These are phyloP conservation scores for Aplochiton taeniatus DNA, from an alignment of 2,797 vertebrate species.

Conservation along the genomic window DNA sequence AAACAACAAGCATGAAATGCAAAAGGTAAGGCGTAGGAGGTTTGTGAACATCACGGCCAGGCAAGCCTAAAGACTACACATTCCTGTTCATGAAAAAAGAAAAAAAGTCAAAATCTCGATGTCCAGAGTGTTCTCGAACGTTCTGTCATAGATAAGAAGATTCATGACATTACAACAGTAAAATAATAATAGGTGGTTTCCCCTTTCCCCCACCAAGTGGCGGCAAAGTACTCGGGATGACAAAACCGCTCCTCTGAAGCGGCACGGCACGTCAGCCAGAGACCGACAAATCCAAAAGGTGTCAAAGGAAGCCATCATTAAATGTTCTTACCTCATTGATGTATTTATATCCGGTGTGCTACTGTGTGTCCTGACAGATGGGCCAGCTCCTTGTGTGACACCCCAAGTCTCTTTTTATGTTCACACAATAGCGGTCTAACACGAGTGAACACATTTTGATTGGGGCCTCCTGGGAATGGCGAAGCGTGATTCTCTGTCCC, in stretches of 20 bases:
- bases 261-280: constrained; percentile 4
- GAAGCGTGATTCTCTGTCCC: constrained; percentile 29
- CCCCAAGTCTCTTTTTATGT: constrained; percentile 12
- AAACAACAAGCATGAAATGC: too few relatives aligned
- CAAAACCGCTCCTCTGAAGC: too few relatives aligned
- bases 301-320: constrained; percentile 48
- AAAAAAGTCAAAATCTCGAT: too few relatives aligned
- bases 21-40: too few relatives aligned
- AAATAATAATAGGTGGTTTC: constrained; percentile 2
- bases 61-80: too few relatives aligned
- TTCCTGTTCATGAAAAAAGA: too few relatives aligned
- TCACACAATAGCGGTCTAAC: constrained; percentile 34
- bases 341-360: constrained; percentile 68
- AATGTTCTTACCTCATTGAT: constrained; percentile 57
- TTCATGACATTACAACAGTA: neutral
- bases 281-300: constrained; percentile 38
- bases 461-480: constrained; percentile 38
- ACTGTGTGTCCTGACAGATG: constrained; percentile 33
- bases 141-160: too few relatives aligned
- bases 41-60: too few relatives aligned
- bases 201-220: constrained; percentile 65
- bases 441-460: constrained; percentile 53
- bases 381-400: constrained; percentile 20
- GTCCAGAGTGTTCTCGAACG: too few relatives aligned
- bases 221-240: constrained; percentile 67